Conservation (phyloP, 2,797 vertebrate genomes). For the Rhincodon typus region DNA sequence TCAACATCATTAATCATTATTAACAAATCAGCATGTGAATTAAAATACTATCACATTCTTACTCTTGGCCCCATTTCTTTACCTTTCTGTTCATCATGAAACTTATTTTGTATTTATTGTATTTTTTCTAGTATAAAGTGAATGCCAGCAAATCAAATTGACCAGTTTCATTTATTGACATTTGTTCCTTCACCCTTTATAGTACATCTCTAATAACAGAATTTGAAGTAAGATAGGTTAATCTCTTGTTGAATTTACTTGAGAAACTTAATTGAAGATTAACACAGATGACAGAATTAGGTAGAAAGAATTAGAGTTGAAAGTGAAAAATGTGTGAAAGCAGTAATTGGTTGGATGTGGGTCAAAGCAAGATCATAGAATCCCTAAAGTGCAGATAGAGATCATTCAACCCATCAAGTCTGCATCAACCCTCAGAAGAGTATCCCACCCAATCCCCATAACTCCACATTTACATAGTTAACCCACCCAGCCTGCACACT, state of each 20-base stretch:
- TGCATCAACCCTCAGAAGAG: too few species aligned
- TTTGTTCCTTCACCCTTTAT: not conserved
- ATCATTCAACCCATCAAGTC: too few species aligned
- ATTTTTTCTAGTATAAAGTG: not conserved
- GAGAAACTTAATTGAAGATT: not conserved
- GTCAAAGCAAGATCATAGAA: not conserved
- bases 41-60: not conserved
- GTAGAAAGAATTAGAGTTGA: not conserved
- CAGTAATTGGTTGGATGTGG: not conserved
- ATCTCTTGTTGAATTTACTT: not conserved
- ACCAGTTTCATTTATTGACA: not conserved
- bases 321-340: not conserved
- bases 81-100: not conserved
- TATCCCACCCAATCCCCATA: too few species aligned
- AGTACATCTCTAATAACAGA: not conserved
- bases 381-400: too few species aligned
- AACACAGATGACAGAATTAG: not conserved
- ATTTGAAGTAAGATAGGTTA: not conserved
- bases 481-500: too few species aligned
- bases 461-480: too few species aligned
- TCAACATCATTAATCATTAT: not conserved
- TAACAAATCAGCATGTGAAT: not conserved
- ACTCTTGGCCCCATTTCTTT: not conserved
- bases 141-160: not conserved
- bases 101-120: not conserved